phyloP scores from a whole-genome alignment of 2,888 invertebrate species.

The Apamea monoglypha region DNA sequence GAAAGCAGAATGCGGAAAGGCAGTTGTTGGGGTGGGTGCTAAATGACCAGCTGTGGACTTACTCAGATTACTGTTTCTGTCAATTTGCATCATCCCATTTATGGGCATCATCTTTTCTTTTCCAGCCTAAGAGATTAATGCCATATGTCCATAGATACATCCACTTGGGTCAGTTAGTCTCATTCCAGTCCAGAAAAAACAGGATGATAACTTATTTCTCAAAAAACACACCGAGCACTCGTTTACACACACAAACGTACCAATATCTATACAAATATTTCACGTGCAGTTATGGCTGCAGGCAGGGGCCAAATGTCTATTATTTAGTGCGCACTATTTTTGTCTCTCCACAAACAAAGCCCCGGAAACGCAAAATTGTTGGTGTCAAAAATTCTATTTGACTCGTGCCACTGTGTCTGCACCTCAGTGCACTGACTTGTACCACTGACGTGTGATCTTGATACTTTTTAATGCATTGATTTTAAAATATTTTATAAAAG shows the following conservation, averaged over 20 bases:
- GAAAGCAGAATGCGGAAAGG: neutral
- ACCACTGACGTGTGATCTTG: conserved; percentile 59
- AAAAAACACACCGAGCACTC: neutral
- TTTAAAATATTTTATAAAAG: neutral
- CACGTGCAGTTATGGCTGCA: conserved; percentile 49
- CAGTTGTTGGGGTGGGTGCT: neutral
- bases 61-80: neutral
- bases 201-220: neutral
- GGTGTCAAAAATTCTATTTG: conserved; percentile 81
- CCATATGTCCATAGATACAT: neutral
- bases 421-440: conserved; percentile 60
- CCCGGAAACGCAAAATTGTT: conserved; percentile 80
- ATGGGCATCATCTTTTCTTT: neutral
- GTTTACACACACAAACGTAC: conserved; percentile 16
- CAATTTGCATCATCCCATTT: neutral
- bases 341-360: conserved; percentile 72
- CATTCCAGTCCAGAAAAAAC: neutral
- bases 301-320: conserved; percentile 52
- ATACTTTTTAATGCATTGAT: conserved; percentile 56
- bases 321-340: conserved; percentile 73
- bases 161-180: neutral
- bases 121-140: neutral
- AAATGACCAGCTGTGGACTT: neutral
- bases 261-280: conserved; percentile 31
- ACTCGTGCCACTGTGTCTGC: conserved; percentile 73